phyloP scores from a whole-genome alignment of 2,797 vertebrate species.

The Enoplosus armatus region DNA sequence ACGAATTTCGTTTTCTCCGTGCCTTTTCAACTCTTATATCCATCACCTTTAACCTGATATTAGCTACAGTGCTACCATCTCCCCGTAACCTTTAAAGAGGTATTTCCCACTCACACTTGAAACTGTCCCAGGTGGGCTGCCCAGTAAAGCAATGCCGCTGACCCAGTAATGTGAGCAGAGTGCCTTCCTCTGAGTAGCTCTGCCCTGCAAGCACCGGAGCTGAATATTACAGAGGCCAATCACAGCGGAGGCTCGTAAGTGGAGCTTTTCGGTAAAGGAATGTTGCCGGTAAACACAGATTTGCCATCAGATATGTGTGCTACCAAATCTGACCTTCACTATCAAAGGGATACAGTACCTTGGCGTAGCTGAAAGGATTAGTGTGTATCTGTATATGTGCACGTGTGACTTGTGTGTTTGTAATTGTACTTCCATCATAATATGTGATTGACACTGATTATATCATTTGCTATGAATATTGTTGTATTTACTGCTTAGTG shows the following conservation, averaged over 20 bases:
- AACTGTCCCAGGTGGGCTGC: constrained; percentile 69
- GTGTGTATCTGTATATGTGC: background rate
- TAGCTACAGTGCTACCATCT: constrained; percentile 26
- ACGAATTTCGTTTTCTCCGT: background rate
- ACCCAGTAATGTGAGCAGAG: constrained; percentile 77
- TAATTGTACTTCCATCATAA: background rate
- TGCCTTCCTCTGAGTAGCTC: constrained; percentile 59
- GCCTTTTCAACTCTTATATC: background rate
- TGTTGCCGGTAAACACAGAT: constrained; percentile 72
- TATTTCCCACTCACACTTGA: constrained; percentile 69
- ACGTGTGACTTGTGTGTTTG: background rate
- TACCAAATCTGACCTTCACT: constrained; percentile 63
- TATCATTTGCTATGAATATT: background rate
- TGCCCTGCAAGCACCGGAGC: constrained; percentile 35
- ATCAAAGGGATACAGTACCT: constrained; percentile 46
- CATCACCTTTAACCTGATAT: constrained; percentile 20
- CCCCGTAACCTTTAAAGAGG: constrained; percentile 66
- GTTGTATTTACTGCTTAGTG: background rate
- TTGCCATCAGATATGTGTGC: constrained; percentile 64
- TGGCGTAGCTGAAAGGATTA: constrained; percentile 7
- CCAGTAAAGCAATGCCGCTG: constrained; percentile 72
- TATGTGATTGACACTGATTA: background rate
- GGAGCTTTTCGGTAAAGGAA: constrained; percentile 67
- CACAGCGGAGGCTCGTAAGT: constrained; percentile 47
- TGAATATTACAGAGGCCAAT: constrained; percentile 50